These are phyloP conservation scores for Cremastinae sp. DNA, from an alignment of 2,888 invertebrate species.

Conservation along the genomic window DNA sequence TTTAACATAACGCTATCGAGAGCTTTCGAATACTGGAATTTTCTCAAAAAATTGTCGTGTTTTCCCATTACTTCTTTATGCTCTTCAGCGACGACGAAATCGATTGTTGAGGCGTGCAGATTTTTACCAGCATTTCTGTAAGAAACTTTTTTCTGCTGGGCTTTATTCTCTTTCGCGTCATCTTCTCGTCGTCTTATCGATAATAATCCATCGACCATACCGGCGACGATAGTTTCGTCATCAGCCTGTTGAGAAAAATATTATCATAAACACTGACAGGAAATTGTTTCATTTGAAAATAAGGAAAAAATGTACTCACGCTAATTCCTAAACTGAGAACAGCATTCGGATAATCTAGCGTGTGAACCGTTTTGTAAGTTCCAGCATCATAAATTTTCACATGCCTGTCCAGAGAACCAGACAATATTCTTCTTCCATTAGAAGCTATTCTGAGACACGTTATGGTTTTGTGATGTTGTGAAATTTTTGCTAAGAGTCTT, in stretches of 20 bases:
- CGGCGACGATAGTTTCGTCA: constrained; percentile 93
- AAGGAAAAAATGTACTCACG: constrained; percentile 77
- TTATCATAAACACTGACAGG: too few species aligned
- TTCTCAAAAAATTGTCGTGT: constrained; percentile 87
- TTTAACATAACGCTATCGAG: constrained; percentile 86
- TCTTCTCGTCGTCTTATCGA: constrained; percentile 91
- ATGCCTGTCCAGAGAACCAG: constrained; percentile 95
- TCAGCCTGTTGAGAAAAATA: constrained; percentile 79
- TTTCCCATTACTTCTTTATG: constrained; percentile 80
- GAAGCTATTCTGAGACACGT: constrained; percentile 92
- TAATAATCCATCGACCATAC: constrained; percentile 95
- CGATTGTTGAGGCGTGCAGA: constrained; percentile 78
- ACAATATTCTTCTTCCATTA: constrained; percentile 90
- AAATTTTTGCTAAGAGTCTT: constrained; percentile 90
- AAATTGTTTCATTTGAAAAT: neutral
- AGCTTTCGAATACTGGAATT: constrained; percentile 91
- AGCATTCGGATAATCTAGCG: constrained; percentile 94
- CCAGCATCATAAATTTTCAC: constrained; percentile 95
- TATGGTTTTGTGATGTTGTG: constrained; percentile 97
- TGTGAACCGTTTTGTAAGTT: constrained; percentile 93
- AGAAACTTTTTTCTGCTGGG: constrained; percentile 81
- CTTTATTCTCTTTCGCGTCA: constrained; percentile 77
- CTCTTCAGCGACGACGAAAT: constrained; percentile 81
- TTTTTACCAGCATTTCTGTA: constrained; percentile 79
- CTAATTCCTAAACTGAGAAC: constrained; percentile 91